Base-by-base conservation (phyloP, 2,888 invertebrate genomes). In the Hemistola chrysoprasaria region DNA sequence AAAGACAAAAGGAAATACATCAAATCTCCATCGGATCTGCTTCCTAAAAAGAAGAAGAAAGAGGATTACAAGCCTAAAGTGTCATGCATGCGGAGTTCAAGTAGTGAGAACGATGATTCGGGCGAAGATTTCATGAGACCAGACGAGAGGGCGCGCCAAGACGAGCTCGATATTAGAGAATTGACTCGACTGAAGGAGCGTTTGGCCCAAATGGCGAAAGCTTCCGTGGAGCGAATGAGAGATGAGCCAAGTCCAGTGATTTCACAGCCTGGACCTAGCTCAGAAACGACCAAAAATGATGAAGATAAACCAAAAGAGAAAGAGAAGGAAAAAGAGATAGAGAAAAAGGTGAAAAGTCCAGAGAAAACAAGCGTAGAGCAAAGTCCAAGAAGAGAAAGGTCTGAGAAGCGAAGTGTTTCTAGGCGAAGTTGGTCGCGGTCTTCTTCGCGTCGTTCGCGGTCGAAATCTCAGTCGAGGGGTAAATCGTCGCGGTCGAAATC, bases 131-230 rank as follows among this genome's bases (percentile, higher is more conserved):
- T 90, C 20, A 61, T 90, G 1, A 80, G 81, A 8, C 50, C 84
- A 11, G 91, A 92, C 43, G 91, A 91, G 30, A 59, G 74, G 8
- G 75, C 68, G 8, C 65, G 79, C 0, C 91, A 91, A 40, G 91
- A 93, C 23, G 92, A 92, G 34, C 85, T 92, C 32, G 91, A 93
- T 50, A 60, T 72, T 11, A 92, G 91, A 57, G 95, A 95, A 62
- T 70, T 94, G 50, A 90, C 91, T 59, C 91, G 92, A 63, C 75
- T 95, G 48, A 92, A 94, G 62, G 92, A 55, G 91, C 92, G 50
- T 74, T 92, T 69, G 91, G 94, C 39, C 90, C 93, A 47, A 47
- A 94, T 95, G 75, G 95, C 95, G 1, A 93, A 93, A 60, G 94
- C 93, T 1, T 67, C 78, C 0, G 64, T 78, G 23, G 78, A 79